Evolutionary conservation across 2,888 invertebrate species (phyloP).

Genomic region (Acheta domesticus): DNA sequence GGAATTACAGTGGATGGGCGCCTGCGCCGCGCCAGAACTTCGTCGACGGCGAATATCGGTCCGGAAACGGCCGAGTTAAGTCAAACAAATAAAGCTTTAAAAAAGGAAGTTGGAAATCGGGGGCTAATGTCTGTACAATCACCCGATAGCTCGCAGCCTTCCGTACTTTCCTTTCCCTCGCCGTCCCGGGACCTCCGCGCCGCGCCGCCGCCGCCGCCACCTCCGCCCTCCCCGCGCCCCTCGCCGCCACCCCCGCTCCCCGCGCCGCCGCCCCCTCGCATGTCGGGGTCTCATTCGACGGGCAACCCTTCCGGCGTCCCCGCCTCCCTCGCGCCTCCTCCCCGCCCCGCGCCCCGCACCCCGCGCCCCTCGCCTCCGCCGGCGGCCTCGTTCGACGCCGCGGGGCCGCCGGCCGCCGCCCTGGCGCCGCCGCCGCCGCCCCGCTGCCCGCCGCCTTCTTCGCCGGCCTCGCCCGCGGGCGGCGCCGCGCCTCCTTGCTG

Average conservation of each 20-base stretch:
- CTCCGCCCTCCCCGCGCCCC: not conserved
- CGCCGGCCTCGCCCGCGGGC: conserved; percentile 7
- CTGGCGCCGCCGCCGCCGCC: not conserved
- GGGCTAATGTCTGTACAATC: conserved; percentile 18
- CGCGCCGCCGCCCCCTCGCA: not conserved
- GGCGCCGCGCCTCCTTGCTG: not conserved
- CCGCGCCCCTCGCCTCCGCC: not conserved
- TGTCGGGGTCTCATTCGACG: not conserved
- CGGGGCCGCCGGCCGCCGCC: not conserved
- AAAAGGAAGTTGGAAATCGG: conserved; percentile 18
- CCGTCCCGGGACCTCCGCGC: not conserved
- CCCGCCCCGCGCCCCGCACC: not conserved
- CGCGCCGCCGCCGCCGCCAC: not conserved
- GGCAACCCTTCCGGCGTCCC: not conserved
- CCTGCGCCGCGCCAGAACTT: not conserved
- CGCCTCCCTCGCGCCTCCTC: not conserved
- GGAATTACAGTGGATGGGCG: conserved; percentile 3
- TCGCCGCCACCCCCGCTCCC: not conserved
- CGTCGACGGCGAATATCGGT: conserved; percentile 9
- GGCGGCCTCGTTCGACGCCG: not conserved
- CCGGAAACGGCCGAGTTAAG: conserved; percentile 18
- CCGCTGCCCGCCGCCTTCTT: not conserved
- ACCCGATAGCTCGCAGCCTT: conserved; percentile 18
- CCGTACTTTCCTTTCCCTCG: not conserved
- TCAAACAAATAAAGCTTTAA: not conserved